phyloP scores from a whole-genome alignment of 2,113 vertebrate genomes.

The Semnornis frantzii region DNA sequence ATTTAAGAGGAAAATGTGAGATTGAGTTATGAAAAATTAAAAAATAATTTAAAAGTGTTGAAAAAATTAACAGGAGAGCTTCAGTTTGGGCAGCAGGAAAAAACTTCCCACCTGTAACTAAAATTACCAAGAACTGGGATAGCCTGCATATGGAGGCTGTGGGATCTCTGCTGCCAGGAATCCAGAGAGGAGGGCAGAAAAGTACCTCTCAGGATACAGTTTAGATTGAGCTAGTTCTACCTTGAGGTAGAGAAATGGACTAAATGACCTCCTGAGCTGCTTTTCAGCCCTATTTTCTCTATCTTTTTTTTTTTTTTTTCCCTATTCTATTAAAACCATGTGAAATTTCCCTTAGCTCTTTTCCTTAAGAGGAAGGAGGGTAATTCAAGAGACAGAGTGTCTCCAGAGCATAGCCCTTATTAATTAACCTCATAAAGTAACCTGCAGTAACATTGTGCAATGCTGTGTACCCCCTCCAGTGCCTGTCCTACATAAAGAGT shows the following conservation, averaged over 20 bases:
- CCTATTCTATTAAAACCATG: constrained; percentile 51
- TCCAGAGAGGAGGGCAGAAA: neutral
- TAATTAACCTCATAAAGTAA: constrained; percentile 66
- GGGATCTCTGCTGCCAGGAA: constrained; percentile 15
- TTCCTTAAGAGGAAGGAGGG: constrained; percentile 56
- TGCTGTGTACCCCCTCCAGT: constrained; percentile 18
- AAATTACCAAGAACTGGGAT: neutral
- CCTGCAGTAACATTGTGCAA: constrained; percentile 42
- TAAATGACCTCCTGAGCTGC: constrained; percentile 61
- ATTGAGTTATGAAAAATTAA: no score
- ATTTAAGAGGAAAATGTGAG: no score
- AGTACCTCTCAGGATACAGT: neutral
- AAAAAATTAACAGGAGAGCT: neutral
- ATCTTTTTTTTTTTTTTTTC: neutral
- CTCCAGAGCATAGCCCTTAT: constrained; percentile 68
- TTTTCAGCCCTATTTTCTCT: constrained; percentile 64
- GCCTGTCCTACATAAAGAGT: constrained; percentile 38
- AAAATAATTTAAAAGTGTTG: no score
- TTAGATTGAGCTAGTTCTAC: constrained; percentile 24
- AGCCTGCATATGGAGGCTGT: neutral
- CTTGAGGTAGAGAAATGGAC: constrained; percentile 33
- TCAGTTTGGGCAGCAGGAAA: neutral
- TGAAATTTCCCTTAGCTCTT: constrained; percentile 56
- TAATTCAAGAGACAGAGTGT: constrained; percentile 37
- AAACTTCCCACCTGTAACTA: constrained; percentile 6